Evolutionary conservation across 2,888 invertebrate genomes (phyloP), one percentile per base, ranked within the genome.

Genomic region (Folsomia manolachei): DNA sequence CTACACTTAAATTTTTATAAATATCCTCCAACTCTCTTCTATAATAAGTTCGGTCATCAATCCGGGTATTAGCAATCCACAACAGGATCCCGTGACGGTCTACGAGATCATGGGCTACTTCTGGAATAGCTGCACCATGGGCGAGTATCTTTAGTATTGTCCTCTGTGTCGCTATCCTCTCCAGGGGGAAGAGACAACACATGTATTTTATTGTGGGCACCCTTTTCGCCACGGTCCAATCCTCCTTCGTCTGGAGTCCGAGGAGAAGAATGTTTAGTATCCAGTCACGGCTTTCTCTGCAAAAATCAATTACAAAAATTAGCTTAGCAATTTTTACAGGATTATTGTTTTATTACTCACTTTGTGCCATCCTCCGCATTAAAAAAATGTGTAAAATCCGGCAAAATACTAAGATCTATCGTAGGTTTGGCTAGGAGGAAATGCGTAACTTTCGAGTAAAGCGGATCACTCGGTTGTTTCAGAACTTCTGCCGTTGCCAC

Each of bases 221-320:
- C 39, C 75, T 77, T 63, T 76, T 74, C 23, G 74, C 78, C 0
- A 80, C 71, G 68, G 72, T 72, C 80, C 80, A 80, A 64, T 80
- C 80, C 60, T 76, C 77, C 51, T 60, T 53, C 1, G 71, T 74
- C 62, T 75, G 71, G 4, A 80, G 70, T 1, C 80, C 80, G 27
- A 69, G 71, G n/a, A 73, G 63, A 21, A 80, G 68, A 21, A 80
- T 67, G 23, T 75, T 74, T 11, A 79, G 69, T 9, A 80, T 75
- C 80, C 80, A 80, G 51, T 78, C 75, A 18, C 80, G 70, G 52
- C 78, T 80, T 56, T 74, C 75, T 51, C 78, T 79, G 53, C n/a
- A 62, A 25, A 52, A 65, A 71, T 7, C 21, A 65, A 62, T n/a
- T n/a, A n/a, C n/a, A n/a, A n/a, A n/a, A n/a, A n/a, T n/a, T n/a